Base-by-base conservation (phyloP, 2,113 vertebrate species). In the Pao palembangensis region DNA sequence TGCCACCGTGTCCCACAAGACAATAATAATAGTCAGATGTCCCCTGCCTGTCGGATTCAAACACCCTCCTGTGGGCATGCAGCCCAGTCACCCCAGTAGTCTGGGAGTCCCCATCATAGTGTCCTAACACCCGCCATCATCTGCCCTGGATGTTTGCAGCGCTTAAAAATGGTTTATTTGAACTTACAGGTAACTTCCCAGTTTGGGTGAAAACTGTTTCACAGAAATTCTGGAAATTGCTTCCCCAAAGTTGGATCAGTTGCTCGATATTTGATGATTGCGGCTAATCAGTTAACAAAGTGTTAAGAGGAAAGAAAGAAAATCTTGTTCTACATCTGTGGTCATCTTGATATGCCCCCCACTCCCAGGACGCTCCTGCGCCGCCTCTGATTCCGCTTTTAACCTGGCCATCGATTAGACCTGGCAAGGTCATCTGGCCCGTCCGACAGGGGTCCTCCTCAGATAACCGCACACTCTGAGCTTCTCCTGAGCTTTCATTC, bases 1-100 rank as follows among this genome's bases (percentile, higher is more conserved):
- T 71, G 72, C 72, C 82, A 82, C 73, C 73, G 74, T 66, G 78
- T 88, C 88, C 82, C 84, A 19, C 66, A 79, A 82, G 86, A 88
- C 44, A 28, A 54, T 68, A 61, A 76, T 74, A 67, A 58, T 75
- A 80, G 71, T 79, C 78, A 64, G 71, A 43, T 82, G 81, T 84
- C 70, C 73, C 81, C 52, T 79, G 82, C 81, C 81, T 74, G 76
- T 20, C 19, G 57, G 74, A 61, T 74, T 79, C 75, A 79, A 71
- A 72, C 55, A 19, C 59, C 68, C 66, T 64, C 64, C 58, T 48
- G 21, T 23, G 21, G 21, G 67, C 57, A 42, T 47, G 60, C 23
- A 91, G 88, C 91, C 92, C 90, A 68, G 83, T 43, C 80, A 73
- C 73, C 25, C 16, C 18, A 47, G 61, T 56, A 48, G 38, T 74